Conservation (phyloP, 2,888 invertebrate species). For the Luperina nickerlii region DNA sequence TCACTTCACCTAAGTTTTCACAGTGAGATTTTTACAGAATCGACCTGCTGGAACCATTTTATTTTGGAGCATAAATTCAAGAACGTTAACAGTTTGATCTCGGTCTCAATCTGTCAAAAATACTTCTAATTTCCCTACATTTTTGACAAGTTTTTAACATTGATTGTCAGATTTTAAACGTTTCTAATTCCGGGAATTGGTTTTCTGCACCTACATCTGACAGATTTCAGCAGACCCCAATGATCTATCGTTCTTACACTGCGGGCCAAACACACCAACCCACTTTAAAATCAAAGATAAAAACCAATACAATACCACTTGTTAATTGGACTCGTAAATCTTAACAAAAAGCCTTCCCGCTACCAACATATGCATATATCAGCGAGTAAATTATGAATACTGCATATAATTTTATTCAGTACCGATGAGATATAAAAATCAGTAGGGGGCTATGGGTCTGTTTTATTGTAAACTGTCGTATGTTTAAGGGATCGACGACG, state of each 20-base stretch:
- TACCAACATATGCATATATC: slow-evolving; percentile 82
- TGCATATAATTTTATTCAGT: slow-evolving; percentile 87
- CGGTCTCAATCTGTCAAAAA: no score
- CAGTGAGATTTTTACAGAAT: no score
- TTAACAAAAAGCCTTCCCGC: slow-evolving; percentile 60
- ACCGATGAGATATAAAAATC: slow-evolving; percentile 87
- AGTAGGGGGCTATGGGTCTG: slow-evolving; percentile 83
- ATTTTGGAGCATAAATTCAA: not conserved
- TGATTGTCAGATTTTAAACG: no score
- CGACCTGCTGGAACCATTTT: not conserved
- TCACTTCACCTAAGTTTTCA: no score
- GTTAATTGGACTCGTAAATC: slow-evolving; percentile 71
- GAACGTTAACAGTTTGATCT: no score
- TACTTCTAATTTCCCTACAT: no score
- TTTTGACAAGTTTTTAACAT: no score
- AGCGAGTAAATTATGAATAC: slow-evolving; percentile 85
- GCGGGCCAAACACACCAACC: slow-evolving; percentile 19
- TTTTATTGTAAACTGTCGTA: slow-evolving; percentile 78
- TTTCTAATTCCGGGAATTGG: no score
- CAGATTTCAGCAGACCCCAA: not conserved
- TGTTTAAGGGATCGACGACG: slow-evolving; percentile 77
- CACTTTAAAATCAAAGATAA: slow-evolving; percentile 57
- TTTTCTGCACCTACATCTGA: not conserved
- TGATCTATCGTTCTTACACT: slow-evolving; percentile 10
- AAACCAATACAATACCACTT: slow-evolving; percentile 56